Evolutionary conservation across 2,888 invertebrate species (phyloP).

Genomic region (Dasysyrphus albostriatus): DNA sequence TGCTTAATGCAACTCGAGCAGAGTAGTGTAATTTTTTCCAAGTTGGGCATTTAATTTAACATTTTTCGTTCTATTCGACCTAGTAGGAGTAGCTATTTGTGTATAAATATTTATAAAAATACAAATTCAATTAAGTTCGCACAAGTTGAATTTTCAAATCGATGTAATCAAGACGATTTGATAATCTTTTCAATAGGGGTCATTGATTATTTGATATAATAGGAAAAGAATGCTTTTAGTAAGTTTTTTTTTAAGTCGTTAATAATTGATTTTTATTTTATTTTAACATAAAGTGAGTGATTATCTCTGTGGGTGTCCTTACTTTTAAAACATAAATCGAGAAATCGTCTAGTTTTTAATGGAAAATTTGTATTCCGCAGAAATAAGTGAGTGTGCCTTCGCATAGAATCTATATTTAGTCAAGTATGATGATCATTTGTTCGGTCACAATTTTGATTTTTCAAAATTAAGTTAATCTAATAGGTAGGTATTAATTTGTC

Average conservation of each 20-base stretch:
- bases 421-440: constrained; percentile 1
- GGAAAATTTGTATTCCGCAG: constrained; percentile 14
- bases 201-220: constrained; percentile 33
- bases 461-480: constrained; percentile 17
- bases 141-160: constrained; percentile 7
- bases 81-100: constrained; percentile 30
- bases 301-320: not conserved
- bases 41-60: constrained; percentile 25
- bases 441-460: not conserved
- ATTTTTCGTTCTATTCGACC: constrained; percentile 5
- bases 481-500: not conserved
- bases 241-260: constrained; percentile 8
- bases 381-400: constrained; percentile 5
- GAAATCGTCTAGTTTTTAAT: not conserved
- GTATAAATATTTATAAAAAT: constrained; percentile 42
- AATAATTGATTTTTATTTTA: constrained; percentile 8
- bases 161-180: constrained; percentile 20
- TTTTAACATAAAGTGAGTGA: not conserved
- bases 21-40: constrained; percentile 64
- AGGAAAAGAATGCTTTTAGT: constrained; percentile 40
- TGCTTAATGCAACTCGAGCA: constrained; percentile 44
- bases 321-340: not conserved
- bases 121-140: constrained; percentile 6
- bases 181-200: constrained; percentile 31
- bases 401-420: constrained; percentile 27